phyloP scores from a whole-genome alignment of 2,888 invertebrate genomes.

The Rhopalosiphum nymphaeae region DNA sequence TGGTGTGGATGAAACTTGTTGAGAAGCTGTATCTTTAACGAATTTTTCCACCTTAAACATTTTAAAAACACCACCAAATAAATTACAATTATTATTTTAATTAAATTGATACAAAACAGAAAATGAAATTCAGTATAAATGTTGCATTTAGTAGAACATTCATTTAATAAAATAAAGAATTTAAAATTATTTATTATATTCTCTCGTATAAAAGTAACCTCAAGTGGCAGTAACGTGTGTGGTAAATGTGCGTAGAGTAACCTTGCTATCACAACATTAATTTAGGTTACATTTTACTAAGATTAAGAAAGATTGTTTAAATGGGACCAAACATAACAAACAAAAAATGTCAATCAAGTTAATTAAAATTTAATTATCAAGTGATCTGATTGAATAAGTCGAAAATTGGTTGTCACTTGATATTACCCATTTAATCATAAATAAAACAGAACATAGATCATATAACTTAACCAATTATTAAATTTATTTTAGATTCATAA shows the following conservation, averaged over 20 bases:
- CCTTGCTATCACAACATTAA: too few relatives aligned
- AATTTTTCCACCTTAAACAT: constrained; percentile 70
- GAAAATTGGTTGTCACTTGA: not conserved
- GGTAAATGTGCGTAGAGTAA: too few relatives aligned
- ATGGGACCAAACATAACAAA: too few relatives aligned
- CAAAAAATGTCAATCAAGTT: not conserved
- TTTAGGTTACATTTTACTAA: too few relatives aligned
- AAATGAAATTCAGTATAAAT: not conserved
- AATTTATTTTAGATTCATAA: not conserved
- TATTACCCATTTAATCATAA: not conserved
- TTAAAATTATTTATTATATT: not conserved
- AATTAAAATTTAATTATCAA: not conserved
- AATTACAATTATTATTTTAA: not conserved
- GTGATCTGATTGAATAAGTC: not conserved
- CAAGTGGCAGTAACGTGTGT: too few relatives aligned
- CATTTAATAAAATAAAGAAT: not conserved
- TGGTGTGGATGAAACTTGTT: constrained; percentile 56
- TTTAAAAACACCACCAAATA: constrained; percentile 35
- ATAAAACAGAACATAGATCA: not conserved
- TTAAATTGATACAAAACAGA: not conserved
- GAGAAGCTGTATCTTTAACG: constrained; percentile 68
- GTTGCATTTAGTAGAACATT: not conserved
- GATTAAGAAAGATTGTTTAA: too few relatives aligned
- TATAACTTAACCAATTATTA: not conserved
- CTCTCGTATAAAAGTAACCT: not conserved